phyloP scores from a whole-genome alignment of 2,888 invertebrate species.

The Copidosoma aretas region DNA sequence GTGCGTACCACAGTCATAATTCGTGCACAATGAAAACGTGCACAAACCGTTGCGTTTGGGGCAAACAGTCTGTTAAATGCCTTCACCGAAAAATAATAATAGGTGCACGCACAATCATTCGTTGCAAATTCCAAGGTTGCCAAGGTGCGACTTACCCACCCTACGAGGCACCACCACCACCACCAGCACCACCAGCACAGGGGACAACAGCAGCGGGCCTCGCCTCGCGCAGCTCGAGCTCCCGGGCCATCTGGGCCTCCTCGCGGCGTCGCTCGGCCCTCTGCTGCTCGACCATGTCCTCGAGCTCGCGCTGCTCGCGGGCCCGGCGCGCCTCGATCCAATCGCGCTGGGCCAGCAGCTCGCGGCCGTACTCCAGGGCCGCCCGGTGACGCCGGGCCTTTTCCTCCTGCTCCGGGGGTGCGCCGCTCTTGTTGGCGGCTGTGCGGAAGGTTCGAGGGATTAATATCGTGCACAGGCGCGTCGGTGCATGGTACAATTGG shows the following conservation, averaged over 20 bases:
- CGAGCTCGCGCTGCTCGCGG: conserved; percentile 3
- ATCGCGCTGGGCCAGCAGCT: conserved; percentile 24
- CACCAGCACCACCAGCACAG: too few species aligned
- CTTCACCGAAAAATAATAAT: too few species aligned
- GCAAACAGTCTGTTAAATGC: too few species aligned
- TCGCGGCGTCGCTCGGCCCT: conserved; percentile 7
- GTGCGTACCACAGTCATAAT: too few species aligned
- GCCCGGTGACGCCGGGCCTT: not conserved
- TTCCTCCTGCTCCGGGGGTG: not conserved
- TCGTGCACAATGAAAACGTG: too few species aligned
- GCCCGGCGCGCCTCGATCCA: not conserved
- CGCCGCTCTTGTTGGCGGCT: not conserved
- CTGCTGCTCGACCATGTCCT: conserved; percentile 1
- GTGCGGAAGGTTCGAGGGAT: not conserved
- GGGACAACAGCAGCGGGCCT: not conserved
- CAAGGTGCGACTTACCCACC: too few species aligned
- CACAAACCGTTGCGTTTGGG: too few species aligned
- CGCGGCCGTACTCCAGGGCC: conserved; percentile 28
- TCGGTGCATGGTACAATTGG: too few species aligned
- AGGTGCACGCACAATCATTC: too few species aligned
- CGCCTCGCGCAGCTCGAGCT: conserved; percentile 1
- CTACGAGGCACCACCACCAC: not conserved
- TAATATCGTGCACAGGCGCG: too few species aligned
- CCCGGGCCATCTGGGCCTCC: conserved; percentile 14
- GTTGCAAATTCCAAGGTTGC: too few species aligned